These are phyloP conservation scores for Heliconius erato DNA, from an alignment of 2,888 invertebrate species.

Conservation along the genomic window DNA sequence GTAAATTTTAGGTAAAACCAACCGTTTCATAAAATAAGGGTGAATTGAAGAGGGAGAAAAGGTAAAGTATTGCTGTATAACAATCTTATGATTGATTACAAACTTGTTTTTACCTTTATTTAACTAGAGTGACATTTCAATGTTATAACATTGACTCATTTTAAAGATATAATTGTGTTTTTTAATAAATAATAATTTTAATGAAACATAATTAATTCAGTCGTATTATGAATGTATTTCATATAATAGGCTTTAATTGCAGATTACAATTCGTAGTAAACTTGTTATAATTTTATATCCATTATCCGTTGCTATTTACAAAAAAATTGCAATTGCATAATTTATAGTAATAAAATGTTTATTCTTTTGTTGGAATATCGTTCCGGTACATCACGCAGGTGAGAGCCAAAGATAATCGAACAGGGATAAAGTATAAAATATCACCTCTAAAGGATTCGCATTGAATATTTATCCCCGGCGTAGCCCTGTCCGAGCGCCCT, in stretches of 20 bases:
- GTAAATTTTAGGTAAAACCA: slow-evolving; percentile 81
- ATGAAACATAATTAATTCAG: slow-evolving; percentile 37
- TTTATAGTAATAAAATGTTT: slow-evolving; percentile 35
- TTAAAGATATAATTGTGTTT: slow-evolving; percentile 65
- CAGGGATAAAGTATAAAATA: slow-evolving; percentile 82
- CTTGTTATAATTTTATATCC: background rate
- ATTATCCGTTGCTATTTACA: slow-evolving; percentile 11
- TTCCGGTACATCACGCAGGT: slow-evolving; percentile 78
- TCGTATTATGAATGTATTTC: slow-evolving; percentile 4
- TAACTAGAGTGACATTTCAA: slow-evolving; percentile 71
- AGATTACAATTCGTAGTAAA: background rate
- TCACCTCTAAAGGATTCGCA: slow-evolving; percentile 84
- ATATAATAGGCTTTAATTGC: slow-evolving; percentile 49
- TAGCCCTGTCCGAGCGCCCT: slow-evolving; percentile 79
- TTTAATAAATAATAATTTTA: slow-evolving; percentile 51
- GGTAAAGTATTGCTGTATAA: slow-evolving; percentile 64
- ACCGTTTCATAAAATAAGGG: slow-evolving; percentile 78
- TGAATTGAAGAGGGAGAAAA: slow-evolving; percentile 62
- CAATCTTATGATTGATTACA: slow-evolving; percentile 85
- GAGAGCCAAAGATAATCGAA: slow-evolving; percentile 75
- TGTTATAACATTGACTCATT: slow-evolving; percentile 55
- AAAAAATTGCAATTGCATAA: slow-evolving; percentile 23
- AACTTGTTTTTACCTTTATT: slow-evolving; percentile 72
- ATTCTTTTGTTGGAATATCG: slow-evolving; percentile 55
- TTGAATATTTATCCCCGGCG: slow-evolving; percentile 84